These are phyloP conservation scores for Sclerurus mexicanus DNA, from an alignment of 2,113 vertebrate genomes.

Conservation along the genomic window DNA sequence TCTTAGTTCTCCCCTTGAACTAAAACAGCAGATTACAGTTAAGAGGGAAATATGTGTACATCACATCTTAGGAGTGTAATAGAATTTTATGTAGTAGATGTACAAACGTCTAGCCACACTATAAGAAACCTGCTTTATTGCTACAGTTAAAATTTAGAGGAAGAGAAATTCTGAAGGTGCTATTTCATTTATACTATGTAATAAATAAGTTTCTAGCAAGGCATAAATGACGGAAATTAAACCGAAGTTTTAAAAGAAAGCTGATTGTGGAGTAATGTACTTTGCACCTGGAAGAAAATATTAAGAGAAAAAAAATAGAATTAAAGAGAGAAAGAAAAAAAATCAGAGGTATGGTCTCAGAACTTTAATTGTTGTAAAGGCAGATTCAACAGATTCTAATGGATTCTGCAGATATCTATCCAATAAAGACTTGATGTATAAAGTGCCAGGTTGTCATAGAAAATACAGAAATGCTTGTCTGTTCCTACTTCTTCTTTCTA, in stretches of 20 bases:
- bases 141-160: neutral
- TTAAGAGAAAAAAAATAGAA: neutral
- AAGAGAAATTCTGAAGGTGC: neutral
- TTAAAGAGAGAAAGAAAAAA: neutral
- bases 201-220: neutral
- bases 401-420: neutral
- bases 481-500: neutral
- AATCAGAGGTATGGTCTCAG: neutral
- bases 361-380: neutral
- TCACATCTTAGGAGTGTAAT: neutral
- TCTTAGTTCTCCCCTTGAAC: too few relatives aligned
- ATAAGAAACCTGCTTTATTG: neutral
- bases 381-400: neutral
- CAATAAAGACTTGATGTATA: neutral
- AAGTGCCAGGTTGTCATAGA: neutral
- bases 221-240: neutral
- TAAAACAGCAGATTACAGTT: neutral
- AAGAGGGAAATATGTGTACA: neutral
- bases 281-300: neutral
- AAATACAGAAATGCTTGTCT: neutral
- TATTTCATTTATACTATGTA: slow-evolving; percentile 4
- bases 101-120: neutral
- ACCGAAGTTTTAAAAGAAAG: neutral
- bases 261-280: neutral
- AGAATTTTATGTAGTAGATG: neutral